phyloP scores from a whole-genome alignment of 2,113 vertebrate species.

The Saimiri boliviensis region DNA sequence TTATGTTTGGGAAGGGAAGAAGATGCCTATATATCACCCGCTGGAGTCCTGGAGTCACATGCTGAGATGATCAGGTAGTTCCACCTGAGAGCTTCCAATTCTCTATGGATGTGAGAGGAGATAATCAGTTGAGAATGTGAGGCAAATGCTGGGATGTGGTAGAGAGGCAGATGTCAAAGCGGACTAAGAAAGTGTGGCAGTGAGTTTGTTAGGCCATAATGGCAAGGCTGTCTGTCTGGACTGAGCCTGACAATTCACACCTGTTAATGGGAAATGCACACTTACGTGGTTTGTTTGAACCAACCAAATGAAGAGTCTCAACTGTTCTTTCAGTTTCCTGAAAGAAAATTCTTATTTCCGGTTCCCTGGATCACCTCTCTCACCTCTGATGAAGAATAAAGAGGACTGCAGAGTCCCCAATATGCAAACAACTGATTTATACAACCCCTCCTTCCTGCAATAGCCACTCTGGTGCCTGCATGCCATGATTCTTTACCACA shows the following conservation, averaged over 20 bases:
- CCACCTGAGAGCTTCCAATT: too few species aligned
- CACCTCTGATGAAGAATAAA: background rate
- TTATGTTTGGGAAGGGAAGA: background rate
- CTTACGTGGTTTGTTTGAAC: too few species aligned
- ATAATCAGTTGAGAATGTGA: accelerated
- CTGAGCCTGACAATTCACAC: background rate
- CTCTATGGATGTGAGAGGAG: background rate
- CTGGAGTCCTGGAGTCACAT: background rate
- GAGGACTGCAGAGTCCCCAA: background rate
- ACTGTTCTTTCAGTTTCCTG: background rate
- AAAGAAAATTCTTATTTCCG: background rate
- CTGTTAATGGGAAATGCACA: too few species aligned
- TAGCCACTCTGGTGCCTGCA: background rate
- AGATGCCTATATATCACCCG: background rate
- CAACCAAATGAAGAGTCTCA: too few species aligned
- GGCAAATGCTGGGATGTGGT: accelerated
- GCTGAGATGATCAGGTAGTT: background rate
- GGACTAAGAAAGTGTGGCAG: too few species aligned
- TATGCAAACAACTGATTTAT: too few species aligned
- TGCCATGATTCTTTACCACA: background rate
- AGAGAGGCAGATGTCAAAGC: background rate
- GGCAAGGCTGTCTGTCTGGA: background rate
- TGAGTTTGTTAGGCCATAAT: too few species aligned
- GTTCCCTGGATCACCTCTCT: background rate
- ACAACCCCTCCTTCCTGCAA: background rate